Evolutionary conservation across 1,140 invertebrate genomes (phyloP), one percentile per base, ranked within the genome.

Genomic region (Papilio aristodemus): DNA sequence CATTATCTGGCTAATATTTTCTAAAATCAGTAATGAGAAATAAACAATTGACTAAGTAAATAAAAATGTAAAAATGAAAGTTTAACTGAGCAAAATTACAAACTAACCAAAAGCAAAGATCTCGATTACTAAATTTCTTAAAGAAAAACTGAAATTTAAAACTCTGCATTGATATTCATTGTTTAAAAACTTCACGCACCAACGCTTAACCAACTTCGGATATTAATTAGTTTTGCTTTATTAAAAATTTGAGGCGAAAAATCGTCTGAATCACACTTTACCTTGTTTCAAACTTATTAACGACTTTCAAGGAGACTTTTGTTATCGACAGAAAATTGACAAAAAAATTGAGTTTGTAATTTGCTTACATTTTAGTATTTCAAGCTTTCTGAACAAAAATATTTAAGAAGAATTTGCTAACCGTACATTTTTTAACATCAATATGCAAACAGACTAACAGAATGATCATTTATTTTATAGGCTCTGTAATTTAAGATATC

Each of bases 171-270:
- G 19, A 54, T 46, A 46, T 46, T 46, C 17, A 19, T 46, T 22
- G 46, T 54, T 54, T 54, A 10, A 17, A 54, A 17, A 54, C 11
- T 54, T 54, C 46, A 38, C 59, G 32, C 36, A 38, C 32, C 14
- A n/a, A n/a, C n/a, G 14, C 36, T 62, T 36, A 62, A 19, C 58
- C 3, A 59, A 59, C 32, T 22, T 38, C 59, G 14, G 17, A 38
- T 36, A 62, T 62, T 62, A 62, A 62, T 62, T 62, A 62, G 59
- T 62, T 39, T 22, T 39, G 59, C 32, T 62, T 62, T 62, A 37
- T 38, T 37, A 62, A 62, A 62, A 62, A 62, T 37, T 62, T 37
- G 32, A 54, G 19, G 13, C 59, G 36, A n/a, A 38, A 62, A 62
- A 38, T 62, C 32, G 36, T 19, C 17, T 39, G 27, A 38, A 62